Evolutionary conservation across 2,888 invertebrate genomes (phyloP).

Genomic region (Gari tellinella): DNA sequence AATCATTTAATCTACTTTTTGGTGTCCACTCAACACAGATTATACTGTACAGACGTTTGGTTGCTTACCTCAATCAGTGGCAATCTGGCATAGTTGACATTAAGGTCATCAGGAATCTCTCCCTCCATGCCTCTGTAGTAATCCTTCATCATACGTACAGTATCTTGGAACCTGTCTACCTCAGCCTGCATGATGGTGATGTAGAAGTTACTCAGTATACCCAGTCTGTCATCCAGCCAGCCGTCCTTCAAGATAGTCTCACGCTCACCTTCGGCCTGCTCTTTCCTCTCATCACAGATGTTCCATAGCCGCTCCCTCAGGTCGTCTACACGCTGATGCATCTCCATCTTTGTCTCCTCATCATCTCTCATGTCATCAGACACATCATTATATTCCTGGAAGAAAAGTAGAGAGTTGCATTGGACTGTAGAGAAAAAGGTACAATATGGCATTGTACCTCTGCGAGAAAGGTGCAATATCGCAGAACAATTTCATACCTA

Average conservation of each 20-base stretch:
- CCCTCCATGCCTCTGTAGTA: slow-evolving; percentile 84
- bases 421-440: too few relatives aligned
- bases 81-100: slow-evolving; percentile 79
- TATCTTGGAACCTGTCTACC: slow-evolving; percentile 83
- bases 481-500: too few relatives aligned
- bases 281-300: slow-evolving; percentile 83
- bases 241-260: slow-evolving; percentile 81
- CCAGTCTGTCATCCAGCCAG: slow-evolving; percentile 84
- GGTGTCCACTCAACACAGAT: too few relatives aligned
- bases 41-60: too few relatives aligned
- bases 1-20: too few relatives aligned
- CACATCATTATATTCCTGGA: slow-evolving; percentile 82
- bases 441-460: too few relatives aligned
- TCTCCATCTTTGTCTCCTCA: slow-evolving; percentile 83
- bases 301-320: slow-evolving; percentile 83
- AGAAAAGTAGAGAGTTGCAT: too few relatives aligned
- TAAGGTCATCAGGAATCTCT: slow-evolving; percentile 81
- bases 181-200: slow-evolving; percentile 83
- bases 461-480: too few relatives aligned
- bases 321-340: slow-evolving; percentile 84
- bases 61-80: slow-evolving; percentile 82
- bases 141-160: slow-evolving; percentile 82
- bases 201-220: slow-evolving; percentile 83
- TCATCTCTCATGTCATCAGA: slow-evolving; percentile 83
- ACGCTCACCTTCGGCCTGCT: slow-evolving; percentile 82